A percentile compares a stretch with the other conserved stretches of the same genome.
phyloP scores from a whole-genome alignment of 2,797 vertebrate genomes.

The Tragelaphus eurycerus region DNA sequence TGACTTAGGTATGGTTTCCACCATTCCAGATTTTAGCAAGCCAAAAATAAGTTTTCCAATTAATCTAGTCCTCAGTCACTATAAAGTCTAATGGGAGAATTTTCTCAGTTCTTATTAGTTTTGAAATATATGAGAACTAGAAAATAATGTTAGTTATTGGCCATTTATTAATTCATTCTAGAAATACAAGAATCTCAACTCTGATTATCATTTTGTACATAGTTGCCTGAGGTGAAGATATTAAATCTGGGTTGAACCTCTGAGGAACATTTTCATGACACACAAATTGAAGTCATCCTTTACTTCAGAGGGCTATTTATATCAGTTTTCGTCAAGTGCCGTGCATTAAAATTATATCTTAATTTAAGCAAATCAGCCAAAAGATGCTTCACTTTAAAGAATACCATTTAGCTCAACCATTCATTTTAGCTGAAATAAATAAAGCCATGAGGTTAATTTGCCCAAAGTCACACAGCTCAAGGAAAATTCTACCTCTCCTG shows the following conservation, averaged over 20 bases:
- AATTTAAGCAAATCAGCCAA: not conserved
- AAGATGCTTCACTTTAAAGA: not conserved
- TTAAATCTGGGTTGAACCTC: not conserved
- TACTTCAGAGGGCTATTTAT: not conserved
- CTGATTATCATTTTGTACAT: not conserved
- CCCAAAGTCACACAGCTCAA: not conserved
- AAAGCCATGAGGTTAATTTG: not conserved
- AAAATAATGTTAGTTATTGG: not conserved
- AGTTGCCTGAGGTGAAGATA: not conserved
- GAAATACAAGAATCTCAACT: not conserved
- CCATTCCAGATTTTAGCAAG: not conserved
- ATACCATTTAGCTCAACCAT: not conserved
- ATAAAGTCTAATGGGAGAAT: not conserved
- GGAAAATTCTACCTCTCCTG: not conserved
- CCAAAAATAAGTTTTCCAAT: not conserved
- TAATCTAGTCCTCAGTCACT: not conserved
- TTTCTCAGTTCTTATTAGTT: not conserved
- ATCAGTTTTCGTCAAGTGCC: not conserved
- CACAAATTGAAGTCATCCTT: not conserved
- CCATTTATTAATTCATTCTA: not conserved
- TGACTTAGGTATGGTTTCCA: not conserved
- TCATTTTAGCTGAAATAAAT: slow-evolving; percentile 27
- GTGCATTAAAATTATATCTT: not conserved
- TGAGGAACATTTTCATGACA: not conserved
- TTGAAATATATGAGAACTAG: not conserved